Percentiles rank a stretch among this genome's conserved stretches.
phyloP scores from a whole-genome alignment of 1,140 invertebrate species.

The Tenebrio molitor region DNA sequence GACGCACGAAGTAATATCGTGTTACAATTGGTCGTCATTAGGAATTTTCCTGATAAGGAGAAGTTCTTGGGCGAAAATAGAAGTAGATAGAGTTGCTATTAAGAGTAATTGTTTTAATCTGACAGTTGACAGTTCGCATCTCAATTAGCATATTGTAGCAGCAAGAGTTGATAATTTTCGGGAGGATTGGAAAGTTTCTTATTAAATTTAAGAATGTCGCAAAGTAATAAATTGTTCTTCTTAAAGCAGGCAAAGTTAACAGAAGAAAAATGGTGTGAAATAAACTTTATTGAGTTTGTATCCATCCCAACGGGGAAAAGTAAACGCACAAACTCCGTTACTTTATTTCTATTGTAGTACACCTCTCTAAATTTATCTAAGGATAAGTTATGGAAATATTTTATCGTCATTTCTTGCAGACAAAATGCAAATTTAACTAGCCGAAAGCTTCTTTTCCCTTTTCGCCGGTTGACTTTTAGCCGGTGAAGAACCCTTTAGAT shows the following conservation, averaged over 20 bases:
- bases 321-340: slow-evolving; percentile 41
- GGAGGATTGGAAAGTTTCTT: slow-evolving; percentile 35
- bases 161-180: slow-evolving; percentile 10
- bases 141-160: slow-evolving; percentile 23
- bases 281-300: slow-evolving; percentile 46
- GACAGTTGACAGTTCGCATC: slow-evolving; percentile 15
- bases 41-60: not conserved
- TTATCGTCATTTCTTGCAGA: slow-evolving; percentile 9
- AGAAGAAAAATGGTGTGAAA: slow-evolving; percentile 45
- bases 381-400: slow-evolving; percentile 17
- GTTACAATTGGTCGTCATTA: slow-evolving; percentile 16
- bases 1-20: not conserved
- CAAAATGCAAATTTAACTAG: slow-evolving; percentile 31
- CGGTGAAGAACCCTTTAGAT: slow-evolving; percentile 24
- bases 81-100: slow-evolving; percentile 3
- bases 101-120: slow-evolving; percentile 24
- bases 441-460: slow-evolving; percentile 28
- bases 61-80: not conserved
- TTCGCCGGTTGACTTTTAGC: slow-evolving; percentile 27
- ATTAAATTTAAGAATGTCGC: slow-evolving; percentile 40
- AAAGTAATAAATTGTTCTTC: slow-evolving; percentile 44
- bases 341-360: slow-evolving; percentile 41
- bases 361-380: slow-evolving; percentile 36
- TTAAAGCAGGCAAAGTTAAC: slow-evolving; percentile 43
- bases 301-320: slow-evolving; percentile 42